Evolutionary conservation across 2,888 invertebrate genomes (phyloP), one percentile per base, ranked within the genome.

Genomic region (Nematopogon swammerdamellus): DNA sequence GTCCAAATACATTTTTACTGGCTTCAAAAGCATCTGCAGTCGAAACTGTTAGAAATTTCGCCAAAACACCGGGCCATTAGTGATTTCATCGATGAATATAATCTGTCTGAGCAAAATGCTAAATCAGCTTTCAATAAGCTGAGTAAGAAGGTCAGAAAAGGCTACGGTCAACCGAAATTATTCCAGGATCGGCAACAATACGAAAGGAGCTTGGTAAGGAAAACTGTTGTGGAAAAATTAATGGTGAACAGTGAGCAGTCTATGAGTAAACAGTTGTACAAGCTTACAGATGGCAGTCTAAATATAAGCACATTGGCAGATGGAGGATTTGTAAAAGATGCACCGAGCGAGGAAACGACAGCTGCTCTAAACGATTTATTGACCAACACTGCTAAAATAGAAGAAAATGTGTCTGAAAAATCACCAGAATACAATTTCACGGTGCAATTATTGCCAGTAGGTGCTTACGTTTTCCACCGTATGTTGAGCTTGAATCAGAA

Each of bases 1-100:
- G 60, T 91, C 1, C 76, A 83, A 55, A 73, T 89, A 11, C 89
- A 91, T 61, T 88, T 85, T 58, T 88, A 85, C 64, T 92, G 91
- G 91, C 63, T 91, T 36, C 68, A 81, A 17, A 91, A 91, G 62
- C 79, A 84, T 66, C 67, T 85, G 19, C 59, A 87, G 2, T 61
- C 62, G 25, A 62, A 62, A 48, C 51, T 77, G 19, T 5, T 42
- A 3, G 30, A 50, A 2, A 42, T 25, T 16, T 44, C 25, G 14
- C 46, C 47, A 14, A 5, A 19, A 18, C 20, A 20, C 3, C 4
- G 3, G 8, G 4, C 36, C 11, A 36, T 36, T 14, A 3, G 4
- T 3, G 36, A 36, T 14, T 14, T 59, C 14, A 49, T 64, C 2
- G 52, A 59, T 19, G 20, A 10, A 16, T 16, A 3, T 10, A 44